Evolutionary conservation across 2,888 invertebrate genomes (phyloP).

Genomic region (Leistus spinibarbis): DNA sequence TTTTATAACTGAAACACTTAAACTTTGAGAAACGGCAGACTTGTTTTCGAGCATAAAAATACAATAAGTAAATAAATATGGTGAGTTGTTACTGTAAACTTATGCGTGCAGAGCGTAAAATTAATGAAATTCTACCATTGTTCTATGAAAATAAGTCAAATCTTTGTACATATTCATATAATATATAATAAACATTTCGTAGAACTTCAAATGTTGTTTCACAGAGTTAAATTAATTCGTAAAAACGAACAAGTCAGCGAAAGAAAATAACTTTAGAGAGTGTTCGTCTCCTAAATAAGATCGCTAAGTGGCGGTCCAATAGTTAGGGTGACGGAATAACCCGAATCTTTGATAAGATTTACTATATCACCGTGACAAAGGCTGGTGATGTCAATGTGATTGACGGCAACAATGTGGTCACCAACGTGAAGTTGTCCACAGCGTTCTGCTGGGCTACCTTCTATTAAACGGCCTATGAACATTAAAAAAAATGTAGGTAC

Average conservation of each 20-base stretch:
- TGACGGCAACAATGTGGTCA: conserved; percentile 95
- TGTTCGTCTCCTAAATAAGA: conserved; percentile 21
- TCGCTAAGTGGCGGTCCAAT: conserved; percentile 63
- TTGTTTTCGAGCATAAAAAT: neutral
- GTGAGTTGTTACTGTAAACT: neutral
- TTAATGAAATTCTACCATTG: neutral
- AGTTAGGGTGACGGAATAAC: conserved; percentile 85
- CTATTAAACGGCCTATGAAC: conserved; percentile 84
- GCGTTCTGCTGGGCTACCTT: conserved; percentile 93
- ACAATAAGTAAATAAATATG: neutral
- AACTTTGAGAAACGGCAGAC: neutral
- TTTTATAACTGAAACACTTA: neutral
- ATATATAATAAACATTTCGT: neutral
- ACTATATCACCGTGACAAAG: conserved; percentile 97
- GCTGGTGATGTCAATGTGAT: conserved; percentile 87
- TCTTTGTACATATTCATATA: neutral
- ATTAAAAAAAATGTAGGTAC: neutral
- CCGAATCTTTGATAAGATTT: conserved; percentile 95
- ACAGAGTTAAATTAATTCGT: neutral
- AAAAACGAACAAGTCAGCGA: neutral
- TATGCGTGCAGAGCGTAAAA: neutral
- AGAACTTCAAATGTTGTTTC: no score
- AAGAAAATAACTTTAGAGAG: neutral
- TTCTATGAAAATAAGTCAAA: neutral
- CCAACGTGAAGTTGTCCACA: conserved; percentile 91